Evolutionary conservation across 2,113 vertebrate genomes (phyloP), one percentile per base, ranked within the genome.

Genomic region (Cyprinodon brontotheroides): DNA sequence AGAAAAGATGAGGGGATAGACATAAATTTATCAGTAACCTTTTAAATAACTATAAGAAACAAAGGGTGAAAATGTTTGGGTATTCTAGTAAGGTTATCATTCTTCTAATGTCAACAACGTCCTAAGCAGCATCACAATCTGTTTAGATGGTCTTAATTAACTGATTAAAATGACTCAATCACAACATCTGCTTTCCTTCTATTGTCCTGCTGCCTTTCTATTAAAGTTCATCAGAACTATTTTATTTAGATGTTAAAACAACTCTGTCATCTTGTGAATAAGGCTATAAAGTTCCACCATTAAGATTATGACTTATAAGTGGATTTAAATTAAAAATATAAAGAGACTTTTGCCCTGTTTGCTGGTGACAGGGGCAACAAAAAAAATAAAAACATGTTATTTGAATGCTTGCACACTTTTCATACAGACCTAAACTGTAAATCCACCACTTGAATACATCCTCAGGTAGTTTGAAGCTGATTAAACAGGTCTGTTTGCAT

Each of bases 341-440:
- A 57, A 57, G 3, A 57, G 0, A 17, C n/a, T 10, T 53, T n/a
- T 20, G 50, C 50, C n/a, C 2, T n/a, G 7, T 57, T 57, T 57
- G 7, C 17, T 57, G 50, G 17, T 57, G 50, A 57, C 50, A 57
- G 8, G 20, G 4, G 7, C 17, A 57, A 29, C 29, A 29, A 29
- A n/a, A n/a, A n/a, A n/a, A 57, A 6, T 57, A 10, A 57, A 57
- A 57, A 7, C 47, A 15, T 9, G 7, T 40, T 10, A 17, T 40
- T 40, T 12, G 20, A 14, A 38, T 7, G 48, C 40, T 12, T 37
- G 0, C 37, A 61, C 72, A 1, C 70, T 75, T 72, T 72, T 14
- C 5, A 1, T 48, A 65, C 47, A 78, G 68, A 72, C 65, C 39
- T 72, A 43, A n/a, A 72, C 53, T 68, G 9, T 20, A 57, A 57